Evolutionary conservation across 2,797 vertebrate genomes (phyloP), one percentile per base, ranked within the genome.

Genomic region (Acanthornis magna): DNA sequence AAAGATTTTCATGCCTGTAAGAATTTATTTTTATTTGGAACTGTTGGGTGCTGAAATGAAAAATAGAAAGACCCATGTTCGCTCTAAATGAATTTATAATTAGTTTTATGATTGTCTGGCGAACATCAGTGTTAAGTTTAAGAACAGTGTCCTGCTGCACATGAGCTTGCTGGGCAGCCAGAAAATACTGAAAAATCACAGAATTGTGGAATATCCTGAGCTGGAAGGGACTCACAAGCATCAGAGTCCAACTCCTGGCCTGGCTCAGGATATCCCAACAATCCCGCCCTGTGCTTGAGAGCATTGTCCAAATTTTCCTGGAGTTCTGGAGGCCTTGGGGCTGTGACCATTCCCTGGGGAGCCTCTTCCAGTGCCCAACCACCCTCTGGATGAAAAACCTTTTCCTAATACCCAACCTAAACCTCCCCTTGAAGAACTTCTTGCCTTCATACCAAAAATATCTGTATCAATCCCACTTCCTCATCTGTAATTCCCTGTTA

Each of bases 11-110:
- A 79, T 75, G 20, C 14, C 5, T 55, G 3, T 32, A 62, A 78
- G 48, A 86, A 65, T 78, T 81, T 61, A 47, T 72, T 89, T 92
- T 84, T 72, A n/a, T 84, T 78, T 71, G 34, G 36, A 48, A 38
- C 8, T 53, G 14, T 21, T 74, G 32, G 13, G 7, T 21, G 18
- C 26, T 34, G n/a, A 76, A 82, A 88, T 9, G 3, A 62, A 74
- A 65, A 60, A 50, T 27, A 77, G 9, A 65, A 30, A n/a, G 43
- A 4, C 3, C 32, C 0, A 0, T 32, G 3, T 54, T 86, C 7
- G 1, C 10, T 73, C 36, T 43, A 38, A 38, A 57, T 54, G 0
- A 45, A 26, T 66, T 84, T 70, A 53, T 40, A 72, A 19, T 7
- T 16, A 25, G 13, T 27, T 72, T 75, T 62, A 40, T 21, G 43